phyloP scores from a whole-genome alignment of 1,140 invertebrate genomes.

The Maconellicoccus hirsutus region DNA sequence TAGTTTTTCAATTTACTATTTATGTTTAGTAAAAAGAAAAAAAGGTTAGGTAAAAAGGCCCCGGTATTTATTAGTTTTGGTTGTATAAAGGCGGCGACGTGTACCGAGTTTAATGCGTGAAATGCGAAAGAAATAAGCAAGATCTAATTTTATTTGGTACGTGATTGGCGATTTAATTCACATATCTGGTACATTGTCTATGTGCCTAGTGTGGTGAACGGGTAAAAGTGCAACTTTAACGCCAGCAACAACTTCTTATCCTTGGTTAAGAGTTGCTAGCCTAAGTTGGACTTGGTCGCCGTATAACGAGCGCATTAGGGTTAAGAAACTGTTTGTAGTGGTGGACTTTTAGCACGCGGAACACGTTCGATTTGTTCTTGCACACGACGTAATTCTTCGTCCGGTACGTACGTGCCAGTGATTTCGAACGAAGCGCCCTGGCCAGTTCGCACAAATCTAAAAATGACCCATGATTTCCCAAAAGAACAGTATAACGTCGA shows the following conservation, averaged over 20 bases:
- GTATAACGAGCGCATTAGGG: background rate
- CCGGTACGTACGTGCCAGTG: conserved; percentile 12
- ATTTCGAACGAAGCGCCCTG: background rate
- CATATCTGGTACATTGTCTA: background rate
- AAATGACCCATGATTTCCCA: conserved; percentile 18
- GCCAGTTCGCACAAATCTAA: background rate
- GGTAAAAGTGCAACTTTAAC: background rate
- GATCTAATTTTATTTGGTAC: background rate
- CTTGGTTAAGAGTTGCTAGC: background rate
- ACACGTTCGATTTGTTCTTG: conserved; percentile 15
- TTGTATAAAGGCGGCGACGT: too few relatives aligned
- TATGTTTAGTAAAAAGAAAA: too few relatives aligned
- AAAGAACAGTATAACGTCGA: conserved; percentile 10
- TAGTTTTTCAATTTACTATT: too few relatives aligned
- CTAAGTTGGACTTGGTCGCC: background rate
- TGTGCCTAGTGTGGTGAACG: too few relatives aligned
- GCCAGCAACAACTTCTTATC: background rate
- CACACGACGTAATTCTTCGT: background rate
- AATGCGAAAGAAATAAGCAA: background rate
- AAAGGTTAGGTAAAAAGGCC: too few relatives aligned
- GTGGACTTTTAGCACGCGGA: background rate
- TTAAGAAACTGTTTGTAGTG: background rate
- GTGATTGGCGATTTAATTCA: conserved; percentile 3
- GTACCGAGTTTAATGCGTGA: background rate
- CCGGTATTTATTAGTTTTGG: too few relatives aligned